Base-by-base conservation (phyloP, 2,888 invertebrate species). In the Timandra comae region DNA sequence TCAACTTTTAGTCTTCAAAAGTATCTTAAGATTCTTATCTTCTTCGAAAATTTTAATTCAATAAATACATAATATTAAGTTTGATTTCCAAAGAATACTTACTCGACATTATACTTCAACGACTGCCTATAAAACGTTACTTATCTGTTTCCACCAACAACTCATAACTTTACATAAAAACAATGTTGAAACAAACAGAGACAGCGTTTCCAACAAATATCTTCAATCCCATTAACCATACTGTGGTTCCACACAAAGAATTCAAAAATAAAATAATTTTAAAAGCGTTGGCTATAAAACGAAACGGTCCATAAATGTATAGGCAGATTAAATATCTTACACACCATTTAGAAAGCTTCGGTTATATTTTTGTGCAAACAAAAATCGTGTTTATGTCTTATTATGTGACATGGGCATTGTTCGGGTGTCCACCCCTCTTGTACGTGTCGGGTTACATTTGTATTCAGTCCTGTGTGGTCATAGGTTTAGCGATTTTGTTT, bases 291-390 rank as follows among this genome's bases (percentile, higher is more conserved):
- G 46, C 52, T 49, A 56, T 59, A 63, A 64, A 63, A 58, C 62
- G 58, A 54, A 56, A 61, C 53, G 59, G 54, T 60, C 56, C 58
- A 57, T 60, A 48, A 61, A 62, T 63, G 64, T 64, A 64, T 67
- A 67, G 58, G 53, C 65, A 68, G 72, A 73, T 74, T 69, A 74
- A 75, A 69, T 73, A 68, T 63, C 68, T 75, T 63, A 73, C 71
- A 71, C 71, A 50, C 75, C 73, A 77, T 77, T 75, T 72, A 65
- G 57, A 54, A 56, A 60, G 50, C 49, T 51, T 60, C 53, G 54
- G 55, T 64, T 56, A 60, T 56, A 46, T 46, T 35, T 33, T 38
- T 44, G 42, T 45, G 33, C 50, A 52, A 31, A 44, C 49, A 25
- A 57, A 62, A 56, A 49, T 51, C 36, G 45, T 46, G 55, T 52